Conservation (phyloP, 2,888 invertebrate species). For the Timema cristinae region DNA sequence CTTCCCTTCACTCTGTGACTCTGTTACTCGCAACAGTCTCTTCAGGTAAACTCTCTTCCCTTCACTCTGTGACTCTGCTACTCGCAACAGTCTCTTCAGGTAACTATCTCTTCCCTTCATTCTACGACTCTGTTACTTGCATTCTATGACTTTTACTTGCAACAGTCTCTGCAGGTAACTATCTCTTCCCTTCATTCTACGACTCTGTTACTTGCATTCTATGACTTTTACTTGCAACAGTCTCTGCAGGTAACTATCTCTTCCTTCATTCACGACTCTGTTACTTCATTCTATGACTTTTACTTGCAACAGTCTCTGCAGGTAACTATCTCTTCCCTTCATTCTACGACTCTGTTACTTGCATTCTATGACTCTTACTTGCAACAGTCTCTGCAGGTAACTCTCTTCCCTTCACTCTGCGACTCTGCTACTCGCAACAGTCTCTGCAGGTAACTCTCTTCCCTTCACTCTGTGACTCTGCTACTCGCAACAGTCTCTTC, state of each 20-base stretch:
- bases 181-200: conserved; percentile 36
- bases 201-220: no score
- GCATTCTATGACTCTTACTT: conserved; percentile 37
- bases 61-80: conserved; percentile 27
- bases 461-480: conserved; percentile 27
- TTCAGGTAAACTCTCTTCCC: conserved; percentile 32
- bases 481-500: conserved; percentile 23
- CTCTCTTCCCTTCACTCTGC: conserved; percentile 36
- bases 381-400: conserved; percentile 4
- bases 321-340: conserved; percentile 31
- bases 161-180: conserved; percentile 22
- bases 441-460: conserved; percentile 32
- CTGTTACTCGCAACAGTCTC: conserved; percentile 28
- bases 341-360: no score
- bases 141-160: no score
- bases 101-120: conserved; percentile 33
- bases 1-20: conserved; percentile 38
- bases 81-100: conserved; percentile 23
- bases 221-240: conserved; percentile 34
- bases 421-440: conserved; percentile 32
- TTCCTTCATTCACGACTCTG: conserved; percentile 38
- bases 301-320: conserved; percentile 22
- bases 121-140: conserved; percentile 36
- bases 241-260: neutral
- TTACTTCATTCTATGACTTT: no score